These are phyloP conservation scores for Macrocentrus cingulum DNA, from an alignment of 1,140 invertebrate genomes.

Conservation along the genomic window DNA sequence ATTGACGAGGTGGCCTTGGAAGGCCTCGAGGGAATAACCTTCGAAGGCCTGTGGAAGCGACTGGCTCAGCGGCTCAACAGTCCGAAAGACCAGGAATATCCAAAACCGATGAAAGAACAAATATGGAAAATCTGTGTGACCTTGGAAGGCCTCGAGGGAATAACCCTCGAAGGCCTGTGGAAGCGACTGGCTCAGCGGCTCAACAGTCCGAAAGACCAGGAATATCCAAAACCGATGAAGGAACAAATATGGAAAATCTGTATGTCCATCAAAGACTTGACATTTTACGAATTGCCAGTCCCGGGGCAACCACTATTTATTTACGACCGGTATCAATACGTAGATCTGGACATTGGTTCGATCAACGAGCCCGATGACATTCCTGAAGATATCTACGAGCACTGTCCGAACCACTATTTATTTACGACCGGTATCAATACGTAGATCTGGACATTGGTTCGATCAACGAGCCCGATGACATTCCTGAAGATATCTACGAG, in stretches of 20 bases:
- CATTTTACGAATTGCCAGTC: slow-evolving; percentile 66
- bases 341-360: too few relatives aligned
- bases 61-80: slow-evolving; percentile 49
- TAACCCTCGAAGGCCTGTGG: too few relatives aligned
- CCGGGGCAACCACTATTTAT: slow-evolving; percentile 60
- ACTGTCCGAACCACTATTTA: too few relatives aligned
- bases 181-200: too few relatives aligned
- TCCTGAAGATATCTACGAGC: too few relatives aligned
- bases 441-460: slow-evolving; percentile 61
- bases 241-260: too few relatives aligned
- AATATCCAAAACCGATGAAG: too few relatives aligned
- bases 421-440: slow-evolving; percentile 66
- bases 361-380: too few relatives aligned
- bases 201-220: too few relatives aligned
- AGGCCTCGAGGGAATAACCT: slow-evolving; percentile 78
- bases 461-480: slow-evolving; percentile 57
- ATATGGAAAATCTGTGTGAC: slow-evolving; percentile 67
- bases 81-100: slow-evolving; percentile 42
- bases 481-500: slow-evolving; percentile 67
- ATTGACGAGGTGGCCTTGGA: slow-evolving; percentile 79
- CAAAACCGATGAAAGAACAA: slow-evolving; percentile 51
- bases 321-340: too few relatives aligned
- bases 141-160: too few relatives aligned
- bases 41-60: slow-evolving; percentile 64
- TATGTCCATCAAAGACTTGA: slow-evolving; percentile 56